Evolutionary conservation across 37 sponge, comb jelly and placozoan species (phyloP), one percentile per base, ranked within the genome.

Genomic region (Ianthella basta): DNA sequence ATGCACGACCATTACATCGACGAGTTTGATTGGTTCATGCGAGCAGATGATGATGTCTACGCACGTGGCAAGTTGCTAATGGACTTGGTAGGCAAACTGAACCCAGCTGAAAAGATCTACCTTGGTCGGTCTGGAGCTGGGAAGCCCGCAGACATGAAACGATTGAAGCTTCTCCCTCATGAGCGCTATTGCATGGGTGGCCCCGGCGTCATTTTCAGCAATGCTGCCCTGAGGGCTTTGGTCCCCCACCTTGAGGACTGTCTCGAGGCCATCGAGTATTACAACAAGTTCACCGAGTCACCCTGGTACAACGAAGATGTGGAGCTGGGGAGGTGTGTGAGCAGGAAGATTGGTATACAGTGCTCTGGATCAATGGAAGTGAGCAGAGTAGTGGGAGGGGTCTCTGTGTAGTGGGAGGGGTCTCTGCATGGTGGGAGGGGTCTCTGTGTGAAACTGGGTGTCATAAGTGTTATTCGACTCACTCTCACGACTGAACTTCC

Each of bases 261-360:
- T 63, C 39, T 87, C 64, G 34, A 83, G 41, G 85, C 56, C n/a
- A 34, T 80, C 1, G 79, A 85, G 78, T 50, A 41, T 20, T 72
- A 88, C 60, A 82, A 87, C 65, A 39, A 60, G 81, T 57, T 80
- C 41, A 55, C 38, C 2, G 60, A 66, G 37, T 60, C 85, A 0
- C 54, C 60, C 23, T 86, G 85, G 83, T 85, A 89, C 29, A 89
- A 93, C 57, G 91, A 91, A 23, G 94, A 94, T 65, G 91, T 94
- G 30, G 94, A 94, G 82, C 44, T 94, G 6, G 94, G 94, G 2
- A 66, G 94, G 35, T 94, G 94, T 65, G 61, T 94, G 59, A 94
- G 94, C 60, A 59, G 94, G 24, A 80, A 69, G 19, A 35, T 86
- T 21, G 91, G 84, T 1, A 63, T 86, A 0, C 89, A 88, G 68